Evolutionary conservation across 2,113 vertebrate species (phyloP), one percentile per base, ranked within the genome.

Genomic region (Noturus placidus): DNA sequence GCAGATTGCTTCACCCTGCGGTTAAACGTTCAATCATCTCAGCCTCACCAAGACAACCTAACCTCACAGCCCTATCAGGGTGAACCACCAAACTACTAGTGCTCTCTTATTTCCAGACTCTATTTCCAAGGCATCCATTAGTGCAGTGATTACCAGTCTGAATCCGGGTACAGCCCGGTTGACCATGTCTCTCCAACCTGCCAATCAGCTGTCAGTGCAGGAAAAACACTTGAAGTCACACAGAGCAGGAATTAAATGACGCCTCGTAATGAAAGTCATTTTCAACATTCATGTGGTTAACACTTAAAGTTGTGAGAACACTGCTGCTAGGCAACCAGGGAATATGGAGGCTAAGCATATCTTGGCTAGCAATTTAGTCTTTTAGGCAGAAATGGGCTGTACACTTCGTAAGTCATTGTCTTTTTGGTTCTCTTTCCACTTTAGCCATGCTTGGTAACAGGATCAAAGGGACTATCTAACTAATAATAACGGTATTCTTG

Each of bases 31-130:
- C 27, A 4, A 90, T 96, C 46, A 90, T 90, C 57, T n/a, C 86
- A 4, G 88, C 92, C 59, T 89, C 90, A n/a, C 22, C 8, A 13
- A 93, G 89, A 3, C 67, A 85, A 46, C 86, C 87, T 1, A 93
- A 93, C 86, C 90, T 96, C 72, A 94, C 91, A 83, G 90, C 91
- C 0, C 88, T 96, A 63, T 89, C 35, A 87, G 90, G 92, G 96
- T 94, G 63, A 87, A 63, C 6, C 25, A 84, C 46, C 72, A 81
- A 82, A 17, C 46, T 20, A 42, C 33, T 6, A 7, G 52, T 2
- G 2, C 14, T 72, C 14, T 25, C 33, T 27, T 57, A n/a, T 38
- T 63, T 65, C 57, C 83, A 69, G 13, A 2, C 25, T 30, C 10
- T 5, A 2, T 22, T 22, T 80, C 42, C 70, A 42, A 7, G 0